A percentile compares a stretch with the other conserved stretches of the same genome.
phyloP scores from a whole-genome alignment of 2,888 invertebrate species.

The Desoria tigrina region DNA sequence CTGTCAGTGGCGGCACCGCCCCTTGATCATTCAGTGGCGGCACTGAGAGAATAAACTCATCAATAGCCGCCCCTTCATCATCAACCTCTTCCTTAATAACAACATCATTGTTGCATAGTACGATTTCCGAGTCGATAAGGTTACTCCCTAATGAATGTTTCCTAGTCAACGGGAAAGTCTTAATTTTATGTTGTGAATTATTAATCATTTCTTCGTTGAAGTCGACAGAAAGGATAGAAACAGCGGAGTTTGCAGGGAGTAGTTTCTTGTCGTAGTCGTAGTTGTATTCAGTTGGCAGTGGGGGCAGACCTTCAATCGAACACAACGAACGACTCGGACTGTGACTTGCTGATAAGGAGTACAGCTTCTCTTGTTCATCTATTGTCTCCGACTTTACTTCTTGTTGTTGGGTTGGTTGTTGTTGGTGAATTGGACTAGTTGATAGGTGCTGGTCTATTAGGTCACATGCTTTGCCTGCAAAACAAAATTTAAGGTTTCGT shows the following conservation, averaged over 20 bases:
- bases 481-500: too few relatives aligned
- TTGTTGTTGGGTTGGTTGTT: constrained; percentile 7
- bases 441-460: constrained; percentile 75
- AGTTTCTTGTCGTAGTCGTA: constrained; percentile 19
- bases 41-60: too few relatives aligned
- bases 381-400: constrained; percentile 23
- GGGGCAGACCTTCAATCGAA: constrained; percentile 31
- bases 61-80: too few relatives aligned
- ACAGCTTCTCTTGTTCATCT: constrained; percentile 47
- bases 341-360: constrained; percentile 41
- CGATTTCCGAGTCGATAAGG: constrained; percentile 11
- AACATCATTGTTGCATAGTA: too few relatives aligned
- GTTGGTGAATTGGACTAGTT: constrained; percentile 22
- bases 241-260: constrained; percentile 71
- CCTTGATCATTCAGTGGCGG: too few relatives aligned
- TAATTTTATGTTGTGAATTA: constrained; percentile 56
- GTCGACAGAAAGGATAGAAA: constrained; percentile 68
- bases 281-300: constrained; percentile 22
- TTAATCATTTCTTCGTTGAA: constrained; percentile 72
- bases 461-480: constrained; percentile 71
- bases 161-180: constrained; percentile 21
- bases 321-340: constrained; percentile 36
- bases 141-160: constrained; percentile 49
- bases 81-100: too few relatives aligned
- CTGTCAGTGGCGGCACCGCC: too few relatives aligned